Evolutionary conservation across 2,113 vertebrate species (phyloP).

Genomic region (Vidua chalybeata): DNA sequence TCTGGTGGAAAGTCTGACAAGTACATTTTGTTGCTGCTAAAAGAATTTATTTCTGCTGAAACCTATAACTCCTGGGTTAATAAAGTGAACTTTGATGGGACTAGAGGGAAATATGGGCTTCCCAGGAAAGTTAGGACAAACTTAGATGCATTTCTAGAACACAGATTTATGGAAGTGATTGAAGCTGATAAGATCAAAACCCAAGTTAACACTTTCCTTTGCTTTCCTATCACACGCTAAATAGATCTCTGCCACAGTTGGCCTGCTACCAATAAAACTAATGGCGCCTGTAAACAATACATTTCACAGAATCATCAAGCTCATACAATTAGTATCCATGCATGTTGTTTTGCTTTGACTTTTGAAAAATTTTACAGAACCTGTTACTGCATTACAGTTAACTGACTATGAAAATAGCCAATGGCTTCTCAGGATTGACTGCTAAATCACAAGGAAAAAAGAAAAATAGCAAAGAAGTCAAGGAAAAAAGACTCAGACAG

Average conservation of each 20-base stretch:
- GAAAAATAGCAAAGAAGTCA: neutral
- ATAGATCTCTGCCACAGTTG: slow-evolving; percentile 43
- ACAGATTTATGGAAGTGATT: slow-evolving; percentile 74
- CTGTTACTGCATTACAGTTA: neutral
- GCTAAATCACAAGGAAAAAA: neutral
- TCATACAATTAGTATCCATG: neutral
- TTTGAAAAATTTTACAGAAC: neutral
- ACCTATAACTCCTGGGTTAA: slow-evolving; percentile 76
- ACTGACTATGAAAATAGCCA: neutral
- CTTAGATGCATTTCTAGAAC: slow-evolving; percentile 67
- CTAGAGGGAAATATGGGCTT: slow-evolving; percentile 74
- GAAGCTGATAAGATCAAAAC: slow-evolving; percentile 72
- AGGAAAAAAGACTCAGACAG: neutral
- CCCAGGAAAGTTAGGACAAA: slow-evolving; percentile 72
- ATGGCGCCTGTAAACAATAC: slow-evolving; percentile 12
- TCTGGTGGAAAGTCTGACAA: slow-evolving; percentile 61
- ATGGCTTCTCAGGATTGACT: neutral
- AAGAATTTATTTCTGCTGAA: slow-evolving; percentile 76
- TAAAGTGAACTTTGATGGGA: slow-evolving; percentile 76
- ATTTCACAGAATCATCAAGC: slow-evolving; percentile 18
- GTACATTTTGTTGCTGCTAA: slow-evolving; percentile 70
- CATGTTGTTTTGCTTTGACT: slow-evolving; percentile 6
- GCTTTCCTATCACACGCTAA: slow-evolving; percentile 43
- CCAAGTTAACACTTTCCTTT: slow-evolving; percentile 66
- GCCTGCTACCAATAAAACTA: slow-evolving; percentile 36